Evolutionary conservation across 2,888 invertebrate genomes (phyloP), one percentile per base, ranked within the genome.

Genomic region (Glaucopsyche alexis): DNA sequence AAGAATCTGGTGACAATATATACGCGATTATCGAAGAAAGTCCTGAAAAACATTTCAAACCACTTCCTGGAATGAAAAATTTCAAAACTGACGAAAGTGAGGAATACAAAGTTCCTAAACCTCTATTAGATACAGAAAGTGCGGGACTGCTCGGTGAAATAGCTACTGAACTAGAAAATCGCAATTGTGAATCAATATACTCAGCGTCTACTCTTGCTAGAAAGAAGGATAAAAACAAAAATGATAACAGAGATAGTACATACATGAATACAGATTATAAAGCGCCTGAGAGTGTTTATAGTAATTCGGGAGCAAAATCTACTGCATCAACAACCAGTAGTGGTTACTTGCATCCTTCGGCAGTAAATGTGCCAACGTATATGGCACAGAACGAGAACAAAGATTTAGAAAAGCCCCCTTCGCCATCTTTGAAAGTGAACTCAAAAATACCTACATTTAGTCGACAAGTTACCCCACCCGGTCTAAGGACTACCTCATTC

Each of bases 21-120:
- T 97, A 97, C 83, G 97, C 97, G 0, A 96, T 97, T 0, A 97
- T 97, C 71, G 97, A 97, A 82, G 97, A 97, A 83, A 94, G 95
- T 50, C 95, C 96, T 0, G 92, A 94, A 1, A 93, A 85, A 71
- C 82, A 83, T 67, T 87, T 87, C 0, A 90, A 90, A 77, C 88
- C 88, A 0, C 81, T 89, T 19, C 91, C 89, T 0, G 84, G 83
- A 1, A 89, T 91, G 0, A 89, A 94, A 2, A 81, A 84, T 3
- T 86, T 84, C 0, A 79, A 82, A 14, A 84, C 88, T 0, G 87
- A 94, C 72, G 80, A 94, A 0, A 93, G 93, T 1, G 93, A 87
- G 45, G 90, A 93, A 0, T 94, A 94, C 72, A 89, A 90, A 66
- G 83, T 90, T 13, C 93, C 93, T 0, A 91, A 90, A 82, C 87